These are phyloP conservation scores for Sarcophaga peregrina DNA, from an alignment of 1,140 invertebrate genomes.

Conservation along the genomic window DNA sequence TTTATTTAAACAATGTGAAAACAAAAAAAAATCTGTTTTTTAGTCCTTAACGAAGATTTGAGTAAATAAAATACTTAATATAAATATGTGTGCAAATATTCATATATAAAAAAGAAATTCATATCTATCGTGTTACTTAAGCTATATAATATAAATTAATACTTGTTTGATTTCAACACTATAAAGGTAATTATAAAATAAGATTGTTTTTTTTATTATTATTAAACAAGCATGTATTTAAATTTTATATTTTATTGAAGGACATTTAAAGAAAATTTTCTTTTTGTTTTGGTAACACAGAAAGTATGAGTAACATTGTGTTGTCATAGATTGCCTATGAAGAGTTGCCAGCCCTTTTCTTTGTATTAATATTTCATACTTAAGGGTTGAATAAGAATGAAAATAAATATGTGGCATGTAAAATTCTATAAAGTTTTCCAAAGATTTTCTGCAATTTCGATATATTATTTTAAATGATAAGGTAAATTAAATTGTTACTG, in stretches of 20 bases:
- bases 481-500: no score
- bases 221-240: background rate
- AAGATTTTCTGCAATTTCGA: no score
- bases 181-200: background rate
- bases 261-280: background rate
- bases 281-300: conserved; percentile 5
- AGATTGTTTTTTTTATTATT: background rate
- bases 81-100: no score
- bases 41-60: no score
- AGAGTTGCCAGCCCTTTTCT: background rate
- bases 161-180: background rate
- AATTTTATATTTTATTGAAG: background rate
- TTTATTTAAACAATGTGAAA: no score
- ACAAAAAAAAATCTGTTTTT: no score
- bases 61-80: no score
- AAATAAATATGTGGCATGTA: no score
- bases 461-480: no score
- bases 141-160: background rate
- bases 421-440: no score
- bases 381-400: background rate
- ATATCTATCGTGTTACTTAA: no score
- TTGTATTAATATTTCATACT: background rate
- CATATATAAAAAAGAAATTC: no score
- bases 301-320: conserved; percentile 8
- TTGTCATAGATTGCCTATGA: background rate